Percentiles rank a stretch among this genome's conserved stretches.
Evolutionary conservation across 2,797 vertebrate species (phyloP).

Genomic region (Sebastes trivittatus): DNA sequence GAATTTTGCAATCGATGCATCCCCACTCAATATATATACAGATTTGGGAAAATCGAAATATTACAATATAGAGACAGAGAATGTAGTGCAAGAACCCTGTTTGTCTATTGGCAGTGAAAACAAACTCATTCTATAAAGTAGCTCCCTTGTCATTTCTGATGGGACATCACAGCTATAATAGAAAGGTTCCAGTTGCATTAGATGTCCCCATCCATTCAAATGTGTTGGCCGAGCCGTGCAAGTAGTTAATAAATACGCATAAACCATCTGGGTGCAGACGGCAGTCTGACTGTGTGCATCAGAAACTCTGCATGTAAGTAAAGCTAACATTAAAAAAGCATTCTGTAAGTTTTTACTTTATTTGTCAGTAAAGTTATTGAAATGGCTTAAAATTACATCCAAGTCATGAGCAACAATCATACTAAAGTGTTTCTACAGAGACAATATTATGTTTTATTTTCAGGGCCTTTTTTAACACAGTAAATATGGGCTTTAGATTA

Average conservation of each 20-base stretch:
- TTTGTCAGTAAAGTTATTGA: not conserved
- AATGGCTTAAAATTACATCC: not conserved
- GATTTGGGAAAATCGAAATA: not conserved
- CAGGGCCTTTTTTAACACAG: not conserved
- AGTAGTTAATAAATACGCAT: constrained; percentile 15
- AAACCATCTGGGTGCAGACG: constrained; percentile 31
- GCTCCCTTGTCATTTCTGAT: not conserved
- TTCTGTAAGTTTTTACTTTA: not conserved
- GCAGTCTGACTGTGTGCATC: not conserved
- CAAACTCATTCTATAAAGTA: not conserved
- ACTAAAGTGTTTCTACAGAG: not conserved
- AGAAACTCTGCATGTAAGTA: not conserved
- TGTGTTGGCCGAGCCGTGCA: constrained; percentile 17
- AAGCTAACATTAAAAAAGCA: not conserved
- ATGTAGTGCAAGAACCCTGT: not conserved
- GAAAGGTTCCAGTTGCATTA: not conserved
- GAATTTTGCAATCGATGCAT: no score
- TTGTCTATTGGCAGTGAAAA: not conserved
- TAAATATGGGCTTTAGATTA: not conserved
- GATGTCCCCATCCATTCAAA: constrained; percentile 7
- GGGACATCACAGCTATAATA: not conserved
- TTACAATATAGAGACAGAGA: not conserved
- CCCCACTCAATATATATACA: no score
- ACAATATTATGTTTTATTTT: not conserved
- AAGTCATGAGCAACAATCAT: not conserved